phyloP scores from a whole-genome alignment of 2,888 invertebrate genomes.

The Parelbella ahira region DNA sequence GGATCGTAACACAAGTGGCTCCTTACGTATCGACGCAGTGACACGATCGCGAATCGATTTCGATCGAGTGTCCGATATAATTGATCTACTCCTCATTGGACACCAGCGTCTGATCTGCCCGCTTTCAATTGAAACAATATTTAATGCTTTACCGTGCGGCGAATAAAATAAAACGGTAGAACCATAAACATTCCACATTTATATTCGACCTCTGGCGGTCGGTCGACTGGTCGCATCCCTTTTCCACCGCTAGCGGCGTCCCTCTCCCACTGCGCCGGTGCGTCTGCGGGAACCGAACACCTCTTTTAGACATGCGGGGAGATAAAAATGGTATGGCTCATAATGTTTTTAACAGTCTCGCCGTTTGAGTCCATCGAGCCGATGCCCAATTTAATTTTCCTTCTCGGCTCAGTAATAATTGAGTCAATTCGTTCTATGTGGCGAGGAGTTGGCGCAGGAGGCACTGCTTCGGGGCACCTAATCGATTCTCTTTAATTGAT shows the following conservation, averaged over 20 bases:
- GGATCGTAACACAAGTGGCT: constrained; percentile 55
- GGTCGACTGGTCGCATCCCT: constrained; percentile 50
- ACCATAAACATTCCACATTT: constrained; percentile 81
- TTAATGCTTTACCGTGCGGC: constrained; percentile 71
- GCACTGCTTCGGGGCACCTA: constrained; percentile 48
- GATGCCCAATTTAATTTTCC: constrained; percentile 71
- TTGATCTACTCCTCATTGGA: constrained; percentile 73
- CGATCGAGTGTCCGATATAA: constrained; percentile 63
- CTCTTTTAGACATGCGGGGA: constrained; percentile 63
- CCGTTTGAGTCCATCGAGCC: constrained; percentile 52
- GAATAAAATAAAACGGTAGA: constrained; percentile 80
- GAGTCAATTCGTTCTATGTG: constrained; percentile 72
- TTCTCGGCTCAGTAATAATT: constrained; percentile 67
- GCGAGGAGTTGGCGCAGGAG: constrained; percentile 45
- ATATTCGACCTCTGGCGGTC: constrained; percentile 77
- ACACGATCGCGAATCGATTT: constrained; percentile 60
- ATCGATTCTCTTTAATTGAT: constrained; percentile 66
- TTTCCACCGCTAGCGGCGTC: constrained; percentile 43
- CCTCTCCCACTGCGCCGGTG: constrained; percentile 66
- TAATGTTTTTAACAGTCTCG: constrained; percentile 77
- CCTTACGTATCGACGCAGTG: constrained; percentile 34
- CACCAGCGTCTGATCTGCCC: constrained; percentile 67
- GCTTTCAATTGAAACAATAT: constrained; percentile 80
- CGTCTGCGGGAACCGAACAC: constrained; percentile 61
- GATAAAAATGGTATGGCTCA: constrained; percentile 75